Evolutionary conservation across 2,113 vertebrate species (phyloP).

Genomic region (Neolamprologus devosi): DNA sequence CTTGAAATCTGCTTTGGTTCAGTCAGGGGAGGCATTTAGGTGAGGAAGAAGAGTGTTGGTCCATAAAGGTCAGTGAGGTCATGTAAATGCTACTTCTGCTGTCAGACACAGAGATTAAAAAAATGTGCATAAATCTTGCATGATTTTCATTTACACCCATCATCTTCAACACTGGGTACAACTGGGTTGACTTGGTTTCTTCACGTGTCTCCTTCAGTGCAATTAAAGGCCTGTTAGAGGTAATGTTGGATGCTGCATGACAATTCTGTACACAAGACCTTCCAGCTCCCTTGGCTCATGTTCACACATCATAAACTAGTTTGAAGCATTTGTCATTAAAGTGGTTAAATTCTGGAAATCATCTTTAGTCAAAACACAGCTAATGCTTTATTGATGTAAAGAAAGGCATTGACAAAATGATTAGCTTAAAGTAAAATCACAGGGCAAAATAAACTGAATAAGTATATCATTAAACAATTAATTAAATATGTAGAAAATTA

Average conservation of each 20-base stretch:
- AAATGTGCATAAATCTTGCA: neutral
- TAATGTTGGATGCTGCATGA: neutral
- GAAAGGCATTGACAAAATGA: neutral
- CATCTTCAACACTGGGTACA: neutral
- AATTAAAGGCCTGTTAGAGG: neutral
- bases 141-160: neutral
- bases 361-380: neutral
- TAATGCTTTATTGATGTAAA: neutral
- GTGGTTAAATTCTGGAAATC: neutral
- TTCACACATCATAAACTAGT: neutral
- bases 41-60: neutral
- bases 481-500: neutral
- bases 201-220: accelerated
- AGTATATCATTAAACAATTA: neutral
- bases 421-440: neutral
- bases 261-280: neutral
- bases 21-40: neutral
- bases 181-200: neutral
- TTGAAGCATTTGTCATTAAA: neutral
- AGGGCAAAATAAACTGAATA: neutral
- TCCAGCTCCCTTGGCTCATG: neutral
- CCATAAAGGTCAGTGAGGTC: neutral
- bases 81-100: neutral
- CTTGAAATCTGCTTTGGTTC: neutral
- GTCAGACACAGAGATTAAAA: neutral